A percentile compares a stretch with the other conserved stretches of the same genome.
phyloP scores from a whole-genome alignment of 2,797 vertebrate species.

The Silurus lanzhouensis region DNA sequence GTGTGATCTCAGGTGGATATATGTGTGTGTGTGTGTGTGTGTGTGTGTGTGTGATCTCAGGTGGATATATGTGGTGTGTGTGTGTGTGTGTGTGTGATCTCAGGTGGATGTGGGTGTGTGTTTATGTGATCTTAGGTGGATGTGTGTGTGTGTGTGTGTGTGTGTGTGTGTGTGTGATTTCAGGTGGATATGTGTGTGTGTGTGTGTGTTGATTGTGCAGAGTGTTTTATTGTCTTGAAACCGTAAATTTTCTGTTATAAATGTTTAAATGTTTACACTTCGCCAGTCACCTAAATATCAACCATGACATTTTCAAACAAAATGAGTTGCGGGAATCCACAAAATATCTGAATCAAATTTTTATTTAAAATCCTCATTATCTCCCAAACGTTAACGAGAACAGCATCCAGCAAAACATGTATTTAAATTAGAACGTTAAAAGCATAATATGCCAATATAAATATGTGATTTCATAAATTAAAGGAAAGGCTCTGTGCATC shows the following conservation, averaged over 20 bases:
- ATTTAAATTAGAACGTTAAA: slow-evolving; percentile 6
- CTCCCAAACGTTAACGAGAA: not conserved
- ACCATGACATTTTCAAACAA: not conserved
- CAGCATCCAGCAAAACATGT: not conserved
- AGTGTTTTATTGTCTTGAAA: not conserved
- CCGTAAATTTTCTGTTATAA: not conserved
- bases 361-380: not conserved
- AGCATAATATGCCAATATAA: not conserved
- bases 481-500: not conserved
- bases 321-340: not conserved
- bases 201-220: too few species aligned
- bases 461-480: slow-evolving; percentile 8
- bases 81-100: too few species aligned
- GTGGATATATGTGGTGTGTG: too few species aligned
- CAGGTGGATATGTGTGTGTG: too few species aligned
- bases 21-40: too few species aligned
- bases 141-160: too few species aligned
- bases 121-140: too few species aligned
- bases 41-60: too few species aligned
- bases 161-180: too few species aligned
- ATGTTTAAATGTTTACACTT: too few species aligned
- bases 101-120: too few species aligned
- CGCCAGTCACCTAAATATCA: not conserved
- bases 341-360: not conserved
- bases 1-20: too few species aligned